Evolutionary conservation across 2,797 vertebrate genomes (phyloP), one percentile per base, ranked within the genome.

Genomic region (Poliocrania exsul): DNA sequence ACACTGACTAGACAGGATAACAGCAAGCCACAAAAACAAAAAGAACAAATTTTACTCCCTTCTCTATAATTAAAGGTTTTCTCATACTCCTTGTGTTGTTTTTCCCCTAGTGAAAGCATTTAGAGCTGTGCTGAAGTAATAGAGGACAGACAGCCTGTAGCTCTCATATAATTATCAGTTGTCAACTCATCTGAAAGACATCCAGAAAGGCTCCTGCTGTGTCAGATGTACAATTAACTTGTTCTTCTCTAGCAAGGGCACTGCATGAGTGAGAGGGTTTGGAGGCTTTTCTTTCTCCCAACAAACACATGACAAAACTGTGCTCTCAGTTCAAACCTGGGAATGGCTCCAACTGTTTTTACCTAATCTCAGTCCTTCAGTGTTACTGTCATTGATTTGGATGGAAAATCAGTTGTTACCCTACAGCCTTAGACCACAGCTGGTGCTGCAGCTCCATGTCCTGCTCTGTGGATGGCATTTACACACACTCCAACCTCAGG

Each of bases 111-210:
- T 31, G 38, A 87, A 79, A 79, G n/a, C 24, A 58, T 35, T 53
- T 28, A 69, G 65, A 77, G 60, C 62, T 79, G 37, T 23, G 31
- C 47, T 70, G 67, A n/a, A 79, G 49, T n/a, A 87, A 85, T 0
- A 80, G 51, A 87, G 81, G 47, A 81, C 24, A 92, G 65, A 28
- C 58, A 72, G 80, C 64, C n/a, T 88, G 70, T 56, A 88, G 69
- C 51, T 89, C 67, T 86, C 77, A 18, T 40, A 14, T 93, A 96
- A 96, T 95, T 94, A 96, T 54, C 74, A 84, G 72, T 35, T 95
- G 61, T 82, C 85, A 78, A 44, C 77, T 86, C 71, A 57, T 88
- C 66, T 70, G 61, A 90, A 75, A 75, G 85, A 88, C 77, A 84
- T 20, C 38, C 71, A 69, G 70, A 82, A 88, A 87, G 84, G 72